Base-by-base conservation (phyloP, 1,140 invertebrate species). In the Pogonus chalceus region DNA sequence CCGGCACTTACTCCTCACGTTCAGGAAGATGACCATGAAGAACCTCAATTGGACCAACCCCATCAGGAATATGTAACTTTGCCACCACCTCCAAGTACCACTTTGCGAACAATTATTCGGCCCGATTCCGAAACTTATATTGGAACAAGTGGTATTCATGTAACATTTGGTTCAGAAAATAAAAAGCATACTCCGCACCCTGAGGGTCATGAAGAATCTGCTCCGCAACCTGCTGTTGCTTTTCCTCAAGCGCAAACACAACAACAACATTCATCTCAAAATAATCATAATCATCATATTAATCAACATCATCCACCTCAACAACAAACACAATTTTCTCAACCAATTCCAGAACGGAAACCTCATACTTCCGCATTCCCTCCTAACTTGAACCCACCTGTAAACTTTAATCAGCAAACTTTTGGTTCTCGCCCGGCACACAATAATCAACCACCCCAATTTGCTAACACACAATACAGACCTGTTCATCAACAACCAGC, bases 81-180 rank as follows among this genome's bases (percentile, higher is more conserved):
- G 55, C 62, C 72, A 59, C 78, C 80, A 1, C 77, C 80, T 0
- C 75, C 74, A 54, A 80, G 83, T 10, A 91, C 88, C 10, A 91
- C 88, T 2, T 67, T 90, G 26, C 75, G 88, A 65, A 82, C 88
- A 0, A 84, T 92, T 22, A 90, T 92, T 47, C 81, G 83, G 59
- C 88, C 88, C 0, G 87, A 90, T 58, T 90, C 87, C 2, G 87
- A 90, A 66, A 74, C 80, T 20, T 90, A 84, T 61, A 86, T 89
- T 60, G 82, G 79, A 53, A 79, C 83, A 53, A 84, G 82, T 54
- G 83, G 83, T 22, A 82, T 87, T 10, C 82, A 83, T 60, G 79
- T 88, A 3, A 86, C 85, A 22, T 88, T 89, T 58, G 84, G 84
- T 9, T 80, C 79, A 35, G 79, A 84, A 58, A 67, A 73, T 48